These are phyloP conservation scores for Desmophyllum pertusum DNA, from an alignment of 92 coral and sea anemone genomes.

Conservation along the genomic window DNA sequence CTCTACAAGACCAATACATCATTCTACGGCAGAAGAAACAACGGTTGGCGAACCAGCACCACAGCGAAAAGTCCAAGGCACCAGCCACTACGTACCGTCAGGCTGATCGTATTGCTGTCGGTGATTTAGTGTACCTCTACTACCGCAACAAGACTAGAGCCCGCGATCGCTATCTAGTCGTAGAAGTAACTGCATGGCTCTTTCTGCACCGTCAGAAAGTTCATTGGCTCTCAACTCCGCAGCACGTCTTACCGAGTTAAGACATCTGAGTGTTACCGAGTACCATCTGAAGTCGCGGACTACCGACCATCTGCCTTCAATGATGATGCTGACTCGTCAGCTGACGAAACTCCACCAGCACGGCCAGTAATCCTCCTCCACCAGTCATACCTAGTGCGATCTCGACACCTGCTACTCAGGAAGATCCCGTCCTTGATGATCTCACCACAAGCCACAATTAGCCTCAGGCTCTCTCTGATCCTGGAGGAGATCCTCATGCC, in stretches of 20 bases:
- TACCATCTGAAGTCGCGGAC: background rate
- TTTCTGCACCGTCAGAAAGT: constrained; percentile 41
- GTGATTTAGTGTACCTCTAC: background rate
- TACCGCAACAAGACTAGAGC: background rate
- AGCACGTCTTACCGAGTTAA: constrained; percentile 32
- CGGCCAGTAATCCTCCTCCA: constrained; percentile 12
- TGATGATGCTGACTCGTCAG: background rate
- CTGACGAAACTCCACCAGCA: background rate
- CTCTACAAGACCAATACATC: background rate
- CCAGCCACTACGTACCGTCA: background rate
- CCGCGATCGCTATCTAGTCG: constrained; percentile 38
- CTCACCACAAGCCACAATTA: background rate
- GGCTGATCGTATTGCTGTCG: background rate
- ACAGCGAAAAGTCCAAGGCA: background rate
- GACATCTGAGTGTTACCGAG: background rate
- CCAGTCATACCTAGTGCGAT: constrained; percentile 3
- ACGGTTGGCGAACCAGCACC: background rate
- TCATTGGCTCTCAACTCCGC: constrained; percentile 39
- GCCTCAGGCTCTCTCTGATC: background rate
- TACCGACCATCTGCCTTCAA: background rate
- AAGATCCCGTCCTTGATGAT: background rate
- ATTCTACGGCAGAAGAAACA: background rate
- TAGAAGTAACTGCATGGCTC: constrained; percentile 21
- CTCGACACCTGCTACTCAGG: constrained; percentile 10
- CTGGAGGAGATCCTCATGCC: background rate